Percentiles rank a stretch among this genome's conserved stretches.
phyloP scores from a whole-genome alignment of 2,888 invertebrate genomes.

The Ochropacha duplaris region DNA sequence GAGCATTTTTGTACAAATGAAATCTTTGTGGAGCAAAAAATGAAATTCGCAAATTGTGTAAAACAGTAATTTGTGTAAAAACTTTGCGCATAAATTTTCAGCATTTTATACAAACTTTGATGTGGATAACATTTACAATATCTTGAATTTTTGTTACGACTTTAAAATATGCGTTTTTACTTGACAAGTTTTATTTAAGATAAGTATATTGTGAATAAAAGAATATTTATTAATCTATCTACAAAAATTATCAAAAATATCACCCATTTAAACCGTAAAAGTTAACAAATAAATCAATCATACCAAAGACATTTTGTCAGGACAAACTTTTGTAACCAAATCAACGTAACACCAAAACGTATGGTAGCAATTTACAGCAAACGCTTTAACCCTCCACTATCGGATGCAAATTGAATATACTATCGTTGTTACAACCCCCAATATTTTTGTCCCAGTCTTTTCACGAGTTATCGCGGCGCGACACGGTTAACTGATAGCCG shows the following conservation, averaged over 20 bases:
- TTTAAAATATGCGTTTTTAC: not conserved
- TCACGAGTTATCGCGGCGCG: constrained; percentile 4
- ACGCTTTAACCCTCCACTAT: constrained; percentile 14
- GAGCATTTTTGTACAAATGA: constrained; percentile 7
- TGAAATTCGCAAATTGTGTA: constrained; percentile 18
- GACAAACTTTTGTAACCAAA: not conserved
- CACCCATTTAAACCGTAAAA: not conserved
- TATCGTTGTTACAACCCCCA: constrained; percentile 6
- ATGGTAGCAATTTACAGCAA: constrained; percentile 11
- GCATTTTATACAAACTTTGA: not conserved
- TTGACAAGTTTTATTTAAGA: not conserved
- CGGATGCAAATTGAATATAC: constrained; percentile 18
- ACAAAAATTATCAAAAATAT: not conserved
- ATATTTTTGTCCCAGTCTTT: constrained; percentile 13
- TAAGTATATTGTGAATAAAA: too few relatives aligned
- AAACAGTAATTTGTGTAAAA: constrained; percentile 21
- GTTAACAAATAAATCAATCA: not conserved
- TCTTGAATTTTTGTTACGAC: not conserved
- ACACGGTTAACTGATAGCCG: constrained; percentile 6
- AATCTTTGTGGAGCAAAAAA: constrained; percentile 14
- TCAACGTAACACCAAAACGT: not conserved
- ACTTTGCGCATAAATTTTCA: constrained; percentile 16
- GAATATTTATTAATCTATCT: too few relatives aligned
- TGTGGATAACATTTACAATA: not conserved
- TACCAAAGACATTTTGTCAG: not conserved